Evolutionary conservation across 2,113 vertebrate species (phyloP), one percentile per base, ranked within the genome.

Genomic region (Elachura formosa): DNA sequence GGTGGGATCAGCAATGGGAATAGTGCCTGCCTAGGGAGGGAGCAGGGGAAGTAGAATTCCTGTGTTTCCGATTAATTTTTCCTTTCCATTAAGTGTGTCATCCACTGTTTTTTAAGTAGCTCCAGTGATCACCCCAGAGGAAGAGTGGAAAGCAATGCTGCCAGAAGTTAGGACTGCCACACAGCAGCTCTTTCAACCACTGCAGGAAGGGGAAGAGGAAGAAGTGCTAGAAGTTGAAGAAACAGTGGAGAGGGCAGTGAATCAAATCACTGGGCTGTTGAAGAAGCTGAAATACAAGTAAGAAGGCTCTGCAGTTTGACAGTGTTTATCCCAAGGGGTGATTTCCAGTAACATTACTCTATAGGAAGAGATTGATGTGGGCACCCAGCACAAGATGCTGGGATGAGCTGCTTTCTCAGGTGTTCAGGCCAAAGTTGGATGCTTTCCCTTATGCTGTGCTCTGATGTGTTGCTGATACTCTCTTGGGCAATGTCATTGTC

Each of bases 121-220:
- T 46, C 76, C 97, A 22, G 96, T 93, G 18, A 97, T 99, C 16
- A 84, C 98, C n/a, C 98, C 98, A 17, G 97, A 98, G 31, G 99
- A 99, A 95, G 98, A 99, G 81, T 99, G 99, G 99, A 97, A 98
- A 54, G 99, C 99, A 2, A 99, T 99, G 99, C 97, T 98, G 86
- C 99, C 99, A 17, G 99, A 99, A 96, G 73, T 99, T 81, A 98
- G 88, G 25, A 84, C 96, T 78, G 98, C 98, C 9, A 96, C 97
- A 91, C 92, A 87, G 59, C 95, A 97, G 46, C 97, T 98, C 62
- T 96, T 99, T 64, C 89, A 98, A 29, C 93, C 96, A 41, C 87
- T 87, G 3, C 96, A 98, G 54, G 87, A 95, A 59, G 95, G 84
- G 15, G 92, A 92, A 24, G 96, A 96, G 6, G 94, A 97, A 3